Evolutionary conservation across 2,113 vertebrate genomes (phyloP), one percentile per base, ranked within the genome.

Genomic region (Micronisus gabar): DNA sequence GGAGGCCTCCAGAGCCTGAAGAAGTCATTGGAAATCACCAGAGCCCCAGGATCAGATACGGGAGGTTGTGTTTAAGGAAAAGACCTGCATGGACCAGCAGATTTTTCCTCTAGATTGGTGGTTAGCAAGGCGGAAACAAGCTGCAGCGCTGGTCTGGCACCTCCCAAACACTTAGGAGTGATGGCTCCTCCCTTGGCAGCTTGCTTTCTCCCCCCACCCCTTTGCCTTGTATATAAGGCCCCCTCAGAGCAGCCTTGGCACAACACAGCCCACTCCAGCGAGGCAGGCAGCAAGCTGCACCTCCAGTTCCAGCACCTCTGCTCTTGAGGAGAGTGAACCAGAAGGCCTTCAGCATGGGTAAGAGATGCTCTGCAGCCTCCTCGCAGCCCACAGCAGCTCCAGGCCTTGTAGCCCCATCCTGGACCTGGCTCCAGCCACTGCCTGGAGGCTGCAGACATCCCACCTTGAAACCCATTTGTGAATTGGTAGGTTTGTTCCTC

Each of bases 181-280:
- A 41, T 41, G 25, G 73, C 90, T 94, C 93, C 95, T 93, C 93
- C 95, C 93, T 88, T 71, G 90, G 74, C 81, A 78, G 32, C 56
- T 52, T 32, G 18, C 74, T 20, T 12, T 40, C 23, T 72, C 13
- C 86, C 88, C 85, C 79, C 85, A 81, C 70, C 79, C 85, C 58
- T 53, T 9, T 3, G 15, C 25, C 65, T 3, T 25, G 58, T 22
- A 88, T 83, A 88, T 83, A 88, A 88, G 59, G 38, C 25, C 58
- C 86, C 85, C 38, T 21, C 4, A 1, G 52, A 78, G 91, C 72
- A 75, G 30, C 75, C 53, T 26, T 4, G 55, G 53, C 71, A 53
- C 78, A n/a, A 1, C 65, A 29, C 71, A 18, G 4, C 56, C 61
- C 23, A 0, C 56, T 78, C 78, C 72, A 48, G 71, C 11, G 2